Base-by-base conservation (phyloP, 2,888 invertebrate genomes). In the Linnaemya tessellans region DNA sequence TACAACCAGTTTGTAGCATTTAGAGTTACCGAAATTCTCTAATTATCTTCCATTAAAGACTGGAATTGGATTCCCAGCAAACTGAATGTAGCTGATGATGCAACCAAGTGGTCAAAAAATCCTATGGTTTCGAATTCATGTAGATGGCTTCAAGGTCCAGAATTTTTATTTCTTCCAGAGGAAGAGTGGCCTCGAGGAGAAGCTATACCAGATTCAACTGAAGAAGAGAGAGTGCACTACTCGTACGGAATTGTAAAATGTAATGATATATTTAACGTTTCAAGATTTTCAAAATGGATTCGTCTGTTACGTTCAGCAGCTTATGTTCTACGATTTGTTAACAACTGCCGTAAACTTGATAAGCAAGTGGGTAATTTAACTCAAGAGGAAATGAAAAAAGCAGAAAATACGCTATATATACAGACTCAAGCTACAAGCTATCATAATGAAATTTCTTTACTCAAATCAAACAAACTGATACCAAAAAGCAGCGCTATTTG, bases 131-230 rank as follows among this genome's bases (percentile, higher is more conserved):
- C 30, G 18, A 65, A 3, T n/a, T 13, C 54, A 5, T 73, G 65
- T 41, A 58, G 83, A 22, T 78, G 82, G 82, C 58, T 77, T n/a
- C 15, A 41, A 25, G 82, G 67, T 58, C 64, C 18, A 25, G 9
- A 74, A 54, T 74, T 74, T 64, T 25, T 64, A 35, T 54, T 15
- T 35, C 35, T 5, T 1, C 38, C 49, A 11, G 49, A 73, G 49
- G 18, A 62, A 0, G 5, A 73, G 3, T 73, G 73, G 75, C 51
- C 62, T 4, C 20, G 58, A n/a, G 38, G 1, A 49, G 18, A 30
- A 30, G 15, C 25, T 43, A 9, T 13, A 0, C n/a, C 18, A 11
- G 51, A 74, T 9, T 20, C 75, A 2, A 65, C 65, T 9, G 41
- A 54, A 15, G 65, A 77, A 56, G 75, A 65, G 5, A 1, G 38